Evolutionary conservation across 2,113 vertebrate genomes (phyloP).

Genomic region (Aramus guarauna): DNA sequence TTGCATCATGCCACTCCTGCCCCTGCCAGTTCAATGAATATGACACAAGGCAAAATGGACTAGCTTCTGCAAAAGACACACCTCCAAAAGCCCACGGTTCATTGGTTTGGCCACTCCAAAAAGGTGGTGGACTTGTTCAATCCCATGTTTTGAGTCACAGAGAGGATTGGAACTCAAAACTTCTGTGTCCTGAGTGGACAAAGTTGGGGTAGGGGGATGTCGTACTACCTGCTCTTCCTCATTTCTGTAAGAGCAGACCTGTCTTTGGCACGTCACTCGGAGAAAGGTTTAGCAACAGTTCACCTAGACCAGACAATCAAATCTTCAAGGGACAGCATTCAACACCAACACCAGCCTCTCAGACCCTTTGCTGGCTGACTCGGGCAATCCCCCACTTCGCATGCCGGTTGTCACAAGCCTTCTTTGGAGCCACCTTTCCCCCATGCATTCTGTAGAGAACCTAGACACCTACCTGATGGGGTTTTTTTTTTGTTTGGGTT

Average conservation of each 20-base stretch:
- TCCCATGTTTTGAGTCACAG: background rate
- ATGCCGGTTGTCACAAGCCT: background rate
- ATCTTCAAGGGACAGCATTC: background rate
- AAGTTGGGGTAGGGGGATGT: background rate
- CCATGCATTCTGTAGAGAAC: background rate
- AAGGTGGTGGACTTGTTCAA: background rate
- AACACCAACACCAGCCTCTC: background rate
- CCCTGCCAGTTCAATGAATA: background rate
- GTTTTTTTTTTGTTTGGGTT: too few relatives aligned
- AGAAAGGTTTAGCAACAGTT: background rate
- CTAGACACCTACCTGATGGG: background rate
- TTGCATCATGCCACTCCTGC: background rate
- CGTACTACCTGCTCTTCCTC: background rate
- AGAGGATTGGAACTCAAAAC: background rate
- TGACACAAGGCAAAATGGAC: accelerated
- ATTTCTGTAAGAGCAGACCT: background rate
- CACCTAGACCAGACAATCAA: background rate
- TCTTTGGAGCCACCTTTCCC: background rate
- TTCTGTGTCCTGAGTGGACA: background rate
- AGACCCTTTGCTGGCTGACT: background rate
- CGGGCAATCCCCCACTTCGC: accelerated
- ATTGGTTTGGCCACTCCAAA: background rate
- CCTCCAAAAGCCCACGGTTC: background rate
- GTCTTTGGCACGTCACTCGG: accelerated
- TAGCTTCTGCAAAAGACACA: background rate